These are phyloP conservation scores for Drosophila algonquin DNA, from an alignment of 2,888 invertebrate species.

Conservation along the genomic window DNA sequence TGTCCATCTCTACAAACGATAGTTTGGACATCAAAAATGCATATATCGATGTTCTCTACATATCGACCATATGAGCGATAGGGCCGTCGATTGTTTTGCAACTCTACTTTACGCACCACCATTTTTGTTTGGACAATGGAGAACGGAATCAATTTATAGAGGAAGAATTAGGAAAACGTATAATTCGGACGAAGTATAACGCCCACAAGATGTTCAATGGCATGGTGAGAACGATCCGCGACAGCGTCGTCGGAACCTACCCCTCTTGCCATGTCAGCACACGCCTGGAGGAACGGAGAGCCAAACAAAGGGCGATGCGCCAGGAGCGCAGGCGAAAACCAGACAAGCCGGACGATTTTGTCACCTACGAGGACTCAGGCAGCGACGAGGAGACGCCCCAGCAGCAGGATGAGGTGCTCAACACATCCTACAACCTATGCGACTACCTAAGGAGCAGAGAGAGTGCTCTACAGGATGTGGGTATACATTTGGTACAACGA, in stretches of 20 bases:
- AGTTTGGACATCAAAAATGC: neutral
- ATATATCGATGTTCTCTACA: too few relatives aligned
- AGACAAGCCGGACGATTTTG: conserved; percentile 95
- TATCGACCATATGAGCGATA: neutral
- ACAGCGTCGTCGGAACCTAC: conserved; percentile 88
- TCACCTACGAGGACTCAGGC: conserved; percentile 94
- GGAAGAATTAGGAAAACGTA: neutral
- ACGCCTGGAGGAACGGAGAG: conserved; percentile 90
- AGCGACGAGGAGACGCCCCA: conserved; percentile 92
- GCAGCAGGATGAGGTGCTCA: conserved; percentile 89
- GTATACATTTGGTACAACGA: conserved; percentile 10
- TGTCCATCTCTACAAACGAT: neutral
- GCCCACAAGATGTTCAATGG: conserved; percentile 78
- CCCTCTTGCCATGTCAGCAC: conserved; percentile 91
- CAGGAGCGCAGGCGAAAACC: conserved; percentile 91
- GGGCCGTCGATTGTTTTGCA: neutral
- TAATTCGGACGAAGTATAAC: conserved; percentile 6
- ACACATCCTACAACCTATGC: conserved; percentile 93
- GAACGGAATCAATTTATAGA: conserved; percentile 7
- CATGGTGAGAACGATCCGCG: conserved; percentile 82
- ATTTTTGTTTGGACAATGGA: conserved; percentile 51
- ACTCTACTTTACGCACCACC: conserved; percentile 34
- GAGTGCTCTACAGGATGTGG: conserved; percentile 88
- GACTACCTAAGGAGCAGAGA: conserved; percentile 93
- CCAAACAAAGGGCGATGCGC: conserved; percentile 85